Percentiles rank a stretch among this genome's conserved stretches.
phyloP scores from a whole-genome alignment of 1,140 invertebrate species.

The Drosophila sp. region DNA sequence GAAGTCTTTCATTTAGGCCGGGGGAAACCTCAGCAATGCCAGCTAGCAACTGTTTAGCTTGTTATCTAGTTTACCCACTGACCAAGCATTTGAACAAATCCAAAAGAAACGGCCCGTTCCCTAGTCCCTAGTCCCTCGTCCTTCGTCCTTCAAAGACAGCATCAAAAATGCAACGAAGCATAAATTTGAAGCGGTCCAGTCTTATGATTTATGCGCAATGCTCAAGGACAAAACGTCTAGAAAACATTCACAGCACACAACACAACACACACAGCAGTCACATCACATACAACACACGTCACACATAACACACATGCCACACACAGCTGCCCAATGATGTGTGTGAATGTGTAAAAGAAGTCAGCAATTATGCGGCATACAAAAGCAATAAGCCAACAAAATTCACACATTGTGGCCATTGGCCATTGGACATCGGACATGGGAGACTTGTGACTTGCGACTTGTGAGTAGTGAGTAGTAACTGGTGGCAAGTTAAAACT shows the following conservation, averaged over 20 bases:
- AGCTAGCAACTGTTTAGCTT: conserved; percentile 27
- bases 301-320: neutral
- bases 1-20: neutral
- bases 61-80: conserved; percentile 67
- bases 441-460: conserved; percentile 3
- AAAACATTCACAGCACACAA: conserved; percentile 13
- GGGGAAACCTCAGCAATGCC: neutral
- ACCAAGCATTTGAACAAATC: conserved; percentile 49
- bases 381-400: conserved; percentile 82
- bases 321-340: conserved; percentile 57
- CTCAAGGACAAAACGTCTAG: conserved; percentile 67
- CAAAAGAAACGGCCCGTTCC: neutral
- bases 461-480: conserved; percentile 7
- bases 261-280: conserved; percentile 8
- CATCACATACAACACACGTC: conserved; percentile 18
- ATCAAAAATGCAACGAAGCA: conserved; percentile 73
- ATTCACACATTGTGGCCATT: conserved; percentile 77
- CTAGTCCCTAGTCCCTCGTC: too few relatives aligned
- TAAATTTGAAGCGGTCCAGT: conserved; percentile 60
- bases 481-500: conserved; percentile 19
- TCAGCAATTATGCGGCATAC: conserved; percentile 81
- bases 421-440: conserved; percentile 36
- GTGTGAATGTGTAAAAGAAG: conserved; percentile 68
- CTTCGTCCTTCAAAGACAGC: conserved; percentile 17
- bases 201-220: conserved; percentile 72